Evolutionary conservation across 2,888 invertebrate genomes (phyloP).

Genomic region (Drosophila mulleri): DNA sequence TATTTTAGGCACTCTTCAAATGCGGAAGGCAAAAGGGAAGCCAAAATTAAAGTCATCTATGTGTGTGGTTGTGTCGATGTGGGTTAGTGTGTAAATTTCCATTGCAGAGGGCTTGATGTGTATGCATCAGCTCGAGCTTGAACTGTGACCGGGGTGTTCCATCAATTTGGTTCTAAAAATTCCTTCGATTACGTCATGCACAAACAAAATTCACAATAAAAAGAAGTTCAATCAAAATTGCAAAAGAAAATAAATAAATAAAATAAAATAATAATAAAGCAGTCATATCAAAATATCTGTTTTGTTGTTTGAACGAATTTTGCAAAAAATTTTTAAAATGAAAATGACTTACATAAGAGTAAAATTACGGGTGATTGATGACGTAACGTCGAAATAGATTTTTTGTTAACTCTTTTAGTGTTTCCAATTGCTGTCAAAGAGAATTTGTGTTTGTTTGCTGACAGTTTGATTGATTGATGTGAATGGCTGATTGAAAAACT

Average conservation of each 20-base stretch:
- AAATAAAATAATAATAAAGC: not conserved
- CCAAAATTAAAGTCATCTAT: slow-evolving; percentile 16
- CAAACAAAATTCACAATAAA: not conserved
- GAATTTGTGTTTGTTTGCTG: not conserved
- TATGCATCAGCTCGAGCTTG: not conserved
- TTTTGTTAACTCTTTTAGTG: too few relatives aligned
- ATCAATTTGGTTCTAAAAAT: not conserved
- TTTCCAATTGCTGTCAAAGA: not conserved
- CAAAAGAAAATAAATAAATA: not conserved
- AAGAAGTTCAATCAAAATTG: not conserved
- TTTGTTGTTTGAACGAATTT: not conserved
- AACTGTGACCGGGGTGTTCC: not conserved
- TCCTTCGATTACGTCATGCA: not conserved
- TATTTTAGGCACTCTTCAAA: slow-evolving; percentile 54
- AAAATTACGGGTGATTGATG: not conserved
- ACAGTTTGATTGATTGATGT: slow-evolving; percentile 4
- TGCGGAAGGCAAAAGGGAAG: slow-evolving; percentile 49
- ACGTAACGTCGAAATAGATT: not conserved
- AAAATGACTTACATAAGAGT: not conserved
- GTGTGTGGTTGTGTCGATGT: not conserved
- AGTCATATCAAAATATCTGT: not conserved
- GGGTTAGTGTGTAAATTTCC: not conserved
- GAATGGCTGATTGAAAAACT: not conserved
- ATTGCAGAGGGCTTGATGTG: not conserved
- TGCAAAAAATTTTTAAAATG: not conserved